Evolutionary conservation across 2,888 invertebrate genomes (phyloP).

Genomic region (Suillia variegata): DNA sequence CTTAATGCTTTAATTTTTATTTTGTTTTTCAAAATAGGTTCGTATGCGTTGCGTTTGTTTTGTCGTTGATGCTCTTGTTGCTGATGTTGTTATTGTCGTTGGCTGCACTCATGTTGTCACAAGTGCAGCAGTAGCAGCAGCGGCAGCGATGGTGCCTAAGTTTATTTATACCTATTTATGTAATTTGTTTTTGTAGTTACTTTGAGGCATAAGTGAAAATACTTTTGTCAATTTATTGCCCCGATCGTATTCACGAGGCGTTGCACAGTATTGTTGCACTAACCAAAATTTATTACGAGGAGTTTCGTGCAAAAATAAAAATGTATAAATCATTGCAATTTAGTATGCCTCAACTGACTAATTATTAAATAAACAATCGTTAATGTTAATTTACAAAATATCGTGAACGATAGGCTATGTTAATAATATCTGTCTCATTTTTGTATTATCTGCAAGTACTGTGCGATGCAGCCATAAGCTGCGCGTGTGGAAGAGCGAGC

Average conservation of each 20-base stretch:
- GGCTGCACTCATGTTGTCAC: not conserved
- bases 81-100: not conserved
- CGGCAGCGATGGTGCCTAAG: no score
- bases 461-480: no score
- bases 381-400: no score
- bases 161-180: conserved; percentile 1
- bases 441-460: no score
- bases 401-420: no score
- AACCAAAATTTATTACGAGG: not conserved
- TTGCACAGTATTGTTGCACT: not conserved
- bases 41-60: not conserved
- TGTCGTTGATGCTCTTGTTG: not conserved
- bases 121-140: not conserved
- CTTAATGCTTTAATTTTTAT: not conserved
- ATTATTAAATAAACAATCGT: no score
- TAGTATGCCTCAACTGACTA: no score
- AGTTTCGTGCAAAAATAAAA: no score
- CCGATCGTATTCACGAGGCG: not conserved
- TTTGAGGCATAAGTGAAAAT: not conserved
- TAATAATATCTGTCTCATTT: no score
- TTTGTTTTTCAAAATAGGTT: not conserved
- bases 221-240: not conserved
- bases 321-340: no score
- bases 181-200: not conserved
- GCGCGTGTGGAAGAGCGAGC: no score